phyloP scores from a whole-genome alignment of 1,140 invertebrate genomes.

The Sarcophaga peregrina region DNA sequence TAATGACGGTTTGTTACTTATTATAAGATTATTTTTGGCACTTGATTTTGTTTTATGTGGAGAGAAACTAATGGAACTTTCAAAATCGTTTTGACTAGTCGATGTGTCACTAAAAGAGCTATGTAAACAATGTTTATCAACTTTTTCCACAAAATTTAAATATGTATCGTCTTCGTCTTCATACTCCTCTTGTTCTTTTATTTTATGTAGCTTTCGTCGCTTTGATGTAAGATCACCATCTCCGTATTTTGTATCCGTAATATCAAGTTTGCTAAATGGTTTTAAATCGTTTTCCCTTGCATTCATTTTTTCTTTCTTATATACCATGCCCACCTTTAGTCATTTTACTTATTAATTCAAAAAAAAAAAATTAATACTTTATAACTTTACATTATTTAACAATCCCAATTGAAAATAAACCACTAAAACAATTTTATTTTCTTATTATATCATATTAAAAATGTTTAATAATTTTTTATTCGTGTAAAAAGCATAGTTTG shows the following conservation, averaged over 20 bases:
- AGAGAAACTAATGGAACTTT: background rate
- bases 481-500: no score
- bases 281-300: conserved; percentile 9
- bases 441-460: no score
- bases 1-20: conserved; percentile 42
- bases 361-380: background rate
- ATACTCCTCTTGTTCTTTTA: conserved; percentile 4
- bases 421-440: background rate
- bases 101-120: conserved; percentile 21
- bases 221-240: conserved; percentile 46
- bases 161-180: background rate
- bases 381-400: background rate
- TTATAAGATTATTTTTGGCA: conserved; percentile 44
- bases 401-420: conserved; percentile 1
- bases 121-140: background rate
- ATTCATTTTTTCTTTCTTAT: background rate
- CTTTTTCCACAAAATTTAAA: conserved; percentile 31
- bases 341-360: background rate
- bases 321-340: background rate
- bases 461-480: no score
- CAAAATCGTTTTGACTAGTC: background rate
- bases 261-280: background rate
- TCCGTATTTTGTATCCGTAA: conserved; percentile 43
- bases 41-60: background rate
- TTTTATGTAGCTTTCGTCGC: conserved; percentile 42